A percentile compares a stretch with the other conserved stretches of the same genome.
These are phyloP conservation scores for Armadillidium nasatum DNA, from an alignment of 1,140 invertebrate species.

Conservation along the genomic window DNA sequence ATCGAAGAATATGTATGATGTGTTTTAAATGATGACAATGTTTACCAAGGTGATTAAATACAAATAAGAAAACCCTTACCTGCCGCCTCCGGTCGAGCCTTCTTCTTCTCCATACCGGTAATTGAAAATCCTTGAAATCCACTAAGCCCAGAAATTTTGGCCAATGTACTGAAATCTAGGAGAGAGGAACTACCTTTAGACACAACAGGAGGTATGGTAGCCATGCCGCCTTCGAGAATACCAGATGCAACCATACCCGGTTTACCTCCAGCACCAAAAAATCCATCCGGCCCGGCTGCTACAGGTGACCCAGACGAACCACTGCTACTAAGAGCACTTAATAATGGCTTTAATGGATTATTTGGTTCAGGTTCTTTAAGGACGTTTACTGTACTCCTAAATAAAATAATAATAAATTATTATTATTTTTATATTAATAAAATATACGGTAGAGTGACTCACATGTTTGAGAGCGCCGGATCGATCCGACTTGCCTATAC, in stretches of 20 bases:
- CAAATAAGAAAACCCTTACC: background rate
- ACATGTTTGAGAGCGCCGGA: too few relatives aligned
- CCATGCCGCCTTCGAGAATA: background rate
- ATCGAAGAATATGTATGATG: too few relatives aligned
- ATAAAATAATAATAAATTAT: background rate
- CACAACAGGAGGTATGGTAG: background rate
- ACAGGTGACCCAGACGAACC: background rate
- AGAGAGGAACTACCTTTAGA: background rate
- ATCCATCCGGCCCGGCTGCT: background rate
- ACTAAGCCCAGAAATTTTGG: background rate
- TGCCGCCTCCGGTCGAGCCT: background rate
- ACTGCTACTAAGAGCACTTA: constrained; percentile 23
- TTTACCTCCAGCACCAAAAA: background rate
- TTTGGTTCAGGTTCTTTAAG: constrained; percentile 42
- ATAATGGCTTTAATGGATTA: constrained; percentile 39
- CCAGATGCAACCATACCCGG: background rate
- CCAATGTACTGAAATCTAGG: background rate
- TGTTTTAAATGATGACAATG: too few relatives aligned
- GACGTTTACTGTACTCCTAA: constrained; percentile 42
- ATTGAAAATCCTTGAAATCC: background rate
- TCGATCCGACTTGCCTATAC: too few relatives aligned
- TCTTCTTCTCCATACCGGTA: background rate
- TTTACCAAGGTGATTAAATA: too few relatives aligned
- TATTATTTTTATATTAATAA: too few relatives aligned
- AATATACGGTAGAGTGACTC: too few relatives aligned